Evolutionary conservation across 2,113 vertebrate genomes (phyloP), one percentile per base, ranked within the genome.

Genomic region (Globicephala melas): DNA sequence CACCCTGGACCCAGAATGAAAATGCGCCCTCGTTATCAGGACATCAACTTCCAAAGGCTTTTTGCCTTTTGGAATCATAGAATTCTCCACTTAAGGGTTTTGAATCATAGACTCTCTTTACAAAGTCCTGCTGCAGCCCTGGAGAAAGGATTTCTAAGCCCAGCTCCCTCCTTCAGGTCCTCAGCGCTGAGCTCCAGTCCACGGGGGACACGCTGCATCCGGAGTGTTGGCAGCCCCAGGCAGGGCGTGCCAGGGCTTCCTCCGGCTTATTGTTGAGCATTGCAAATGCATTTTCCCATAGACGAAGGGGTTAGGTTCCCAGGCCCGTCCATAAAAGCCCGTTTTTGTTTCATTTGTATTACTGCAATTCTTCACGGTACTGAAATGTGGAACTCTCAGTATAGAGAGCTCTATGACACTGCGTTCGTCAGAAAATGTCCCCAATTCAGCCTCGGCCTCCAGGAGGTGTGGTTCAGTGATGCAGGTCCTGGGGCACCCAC

Each of bases 241-340:
- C 26, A 2, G 65, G 55, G 21, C 1, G 0, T 6, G 77, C 87
- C 91, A 79, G 73, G 1, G 0, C 36, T 73, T 60, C 50, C 23
- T 36, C n/a, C 4, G 53, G 44, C 44, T 53, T 44, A 62, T 92
- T 95, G 92, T 89, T 90, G 62, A 50, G 68, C 33, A 62, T 2
- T 28, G 3, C 38, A 60, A 15, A 21, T 15, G 79, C 83, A 36
- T 96, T 97, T 96, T 98, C 96, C 95, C 97, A 97, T 25, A 50
- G 62, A 60, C 21, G 17, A 74, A 25, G 80, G 90, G 94, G 95
- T 94, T 62, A 95, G 44, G 55, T 94, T 97, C 97, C 96, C 97
- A 96, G 96, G 96, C 93, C 74, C 26, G 47, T 0, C 68, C n/a
- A 14, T 55, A 62, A 94, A 97, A 96, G 96, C 84, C 87, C 1